Percentiles rank a stretch among this genome's conserved stretches.
phyloP scores from a whole-genome alignment of 1,140 invertebrate genomes.

The Phymorhynchus buccinoides region DNA sequence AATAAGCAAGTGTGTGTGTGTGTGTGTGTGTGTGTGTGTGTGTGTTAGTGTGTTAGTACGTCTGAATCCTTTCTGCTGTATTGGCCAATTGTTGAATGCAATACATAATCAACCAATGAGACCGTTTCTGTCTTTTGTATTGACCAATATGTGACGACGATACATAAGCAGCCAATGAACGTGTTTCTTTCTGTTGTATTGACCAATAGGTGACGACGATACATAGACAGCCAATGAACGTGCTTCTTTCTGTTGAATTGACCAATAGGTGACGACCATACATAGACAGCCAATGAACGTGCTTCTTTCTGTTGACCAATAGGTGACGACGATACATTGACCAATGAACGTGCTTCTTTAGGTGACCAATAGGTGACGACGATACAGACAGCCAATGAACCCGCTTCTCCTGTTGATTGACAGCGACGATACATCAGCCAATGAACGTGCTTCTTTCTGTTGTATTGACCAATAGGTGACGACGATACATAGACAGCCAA shows the following conservation, averaged over 20 bases:
- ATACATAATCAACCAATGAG: too few species aligned
- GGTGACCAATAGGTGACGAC: constrained; percentile 16
- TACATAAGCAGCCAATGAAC: too few species aligned
- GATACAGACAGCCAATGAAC: background rate
- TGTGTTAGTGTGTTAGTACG: too few species aligned
- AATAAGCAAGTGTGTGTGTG: too few species aligned
- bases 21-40: too few species aligned
- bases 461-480: background rate
- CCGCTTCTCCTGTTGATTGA: too few species aligned
- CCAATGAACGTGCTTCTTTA: too few species aligned
- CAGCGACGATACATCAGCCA: constrained; percentile 6
- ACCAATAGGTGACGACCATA: constrained; percentile 31
- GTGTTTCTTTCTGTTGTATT: background rate
- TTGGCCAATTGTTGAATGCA: constrained; percentile 30
- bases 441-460: background rate
- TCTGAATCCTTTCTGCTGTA: too few species aligned
- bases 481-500: background rate
- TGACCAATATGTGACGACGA: constrained; percentile 32
- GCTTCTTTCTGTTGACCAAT: background rate
- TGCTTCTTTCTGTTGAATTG: background rate
- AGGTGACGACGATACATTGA: constrained; percentile 47
- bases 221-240: background rate
- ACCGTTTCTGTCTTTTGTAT: background rate
- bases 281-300: background rate
- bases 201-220: constrained; percentile 23